Evolutionary conservation across 2,113 vertebrate genomes (phyloP).

Genomic region (Planiliza haematocheilus): DNA sequence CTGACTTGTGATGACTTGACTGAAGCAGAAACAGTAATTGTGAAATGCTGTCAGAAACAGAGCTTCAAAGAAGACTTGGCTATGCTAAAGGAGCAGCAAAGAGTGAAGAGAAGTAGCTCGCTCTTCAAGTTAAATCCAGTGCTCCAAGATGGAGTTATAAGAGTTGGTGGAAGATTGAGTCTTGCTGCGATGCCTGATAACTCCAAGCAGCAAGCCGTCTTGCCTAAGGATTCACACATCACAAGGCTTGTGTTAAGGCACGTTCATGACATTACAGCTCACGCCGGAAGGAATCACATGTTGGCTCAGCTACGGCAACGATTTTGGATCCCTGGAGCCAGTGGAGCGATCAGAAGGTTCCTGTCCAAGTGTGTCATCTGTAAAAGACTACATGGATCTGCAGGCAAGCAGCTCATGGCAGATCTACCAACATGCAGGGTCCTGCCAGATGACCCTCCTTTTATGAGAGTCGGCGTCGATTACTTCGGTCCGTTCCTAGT

Average conservation of each 20-base stretch:
- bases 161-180: slow-evolving; percentile 9
- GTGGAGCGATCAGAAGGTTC: neutral
- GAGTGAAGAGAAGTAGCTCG: slow-evolving; percentile 7
- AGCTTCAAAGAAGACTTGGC: slow-evolving; percentile 11
- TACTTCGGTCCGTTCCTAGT: neutral
- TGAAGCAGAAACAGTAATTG: slow-evolving; percentile 13
- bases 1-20: slow-evolving; percentile 4
- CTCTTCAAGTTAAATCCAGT: slow-evolving; percentile 25
- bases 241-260: slow-evolving; percentile 8
- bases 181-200: neutral
- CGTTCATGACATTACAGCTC: neutral
- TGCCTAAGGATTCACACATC: slow-evolving; percentile 1
- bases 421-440: neutral
- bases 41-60: slow-evolving; percentile 13
- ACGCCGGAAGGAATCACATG: no score
- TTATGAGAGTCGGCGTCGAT: no score
- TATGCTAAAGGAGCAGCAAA: neutral
- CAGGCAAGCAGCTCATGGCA: neutral
- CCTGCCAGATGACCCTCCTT: no score
- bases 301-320: no score
- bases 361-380: neutral
- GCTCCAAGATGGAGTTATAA: neutral
- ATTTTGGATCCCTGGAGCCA: no score
- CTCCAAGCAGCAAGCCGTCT: slow-evolving; percentile 15
- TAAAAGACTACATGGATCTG: neutral